Evolutionary conservation across 2,888 invertebrate genomes (phyloP).

Genomic region (Ophonus ardosiacus): DNA sequence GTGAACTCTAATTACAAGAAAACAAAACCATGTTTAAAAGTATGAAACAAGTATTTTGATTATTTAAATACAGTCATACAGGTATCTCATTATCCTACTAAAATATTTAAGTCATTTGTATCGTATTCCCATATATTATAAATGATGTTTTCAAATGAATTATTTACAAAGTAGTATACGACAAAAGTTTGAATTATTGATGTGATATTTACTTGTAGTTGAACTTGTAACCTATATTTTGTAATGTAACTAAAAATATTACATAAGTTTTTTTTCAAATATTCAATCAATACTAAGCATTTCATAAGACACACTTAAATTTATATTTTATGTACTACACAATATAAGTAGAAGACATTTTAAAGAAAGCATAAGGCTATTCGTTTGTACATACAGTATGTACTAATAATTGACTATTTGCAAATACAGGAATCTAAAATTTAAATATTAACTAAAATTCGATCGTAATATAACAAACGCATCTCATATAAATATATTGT

Average conservation of each 20-base stretch:
- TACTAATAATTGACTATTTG: too few relatives aligned
- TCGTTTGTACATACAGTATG: too few relatives aligned
- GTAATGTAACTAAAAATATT: not conserved
- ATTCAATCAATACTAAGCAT: too few relatives aligned
- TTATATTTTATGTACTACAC: too few relatives aligned
- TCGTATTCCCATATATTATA: not conserved
- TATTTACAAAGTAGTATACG: not conserved
- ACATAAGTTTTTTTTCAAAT: too few relatives aligned
- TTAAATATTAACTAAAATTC: too few relatives aligned
- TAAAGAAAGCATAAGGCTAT: too few relatives aligned
- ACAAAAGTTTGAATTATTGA: not conserved
- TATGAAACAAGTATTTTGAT: not conserved
- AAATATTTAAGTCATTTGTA: not conserved
- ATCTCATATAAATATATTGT: too few relatives aligned
- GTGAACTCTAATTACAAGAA: not conserved
- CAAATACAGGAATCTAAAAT: too few relatives aligned
- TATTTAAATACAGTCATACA: not conserved
- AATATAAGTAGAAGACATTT: too few relatives aligned
- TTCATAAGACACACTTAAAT: too few relatives aligned
- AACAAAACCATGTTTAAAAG: not conserved
- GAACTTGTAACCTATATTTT: not conserved
- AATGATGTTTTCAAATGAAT: not conserved
- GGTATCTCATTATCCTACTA: not conserved
- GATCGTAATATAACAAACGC: too few relatives aligned
- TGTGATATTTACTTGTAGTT: not conserved